Conservation (phyloP, 2,113 vertebrate species). For the Bubo scandiacus region DNA sequence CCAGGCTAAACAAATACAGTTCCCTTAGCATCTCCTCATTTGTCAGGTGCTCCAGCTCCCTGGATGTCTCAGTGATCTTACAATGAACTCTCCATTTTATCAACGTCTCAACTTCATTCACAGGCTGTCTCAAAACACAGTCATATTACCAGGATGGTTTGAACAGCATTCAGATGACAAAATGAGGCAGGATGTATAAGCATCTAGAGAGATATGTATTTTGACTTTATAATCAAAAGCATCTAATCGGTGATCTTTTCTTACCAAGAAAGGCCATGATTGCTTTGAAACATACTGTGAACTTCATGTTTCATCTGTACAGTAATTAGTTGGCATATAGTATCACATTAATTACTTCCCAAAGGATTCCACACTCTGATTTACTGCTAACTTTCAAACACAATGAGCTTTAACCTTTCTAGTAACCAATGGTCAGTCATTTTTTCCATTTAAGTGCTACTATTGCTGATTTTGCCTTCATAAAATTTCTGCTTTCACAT, state of each 20-base stretch:
- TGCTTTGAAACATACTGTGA: constrained; percentile 51
- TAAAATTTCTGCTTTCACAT: background rate
- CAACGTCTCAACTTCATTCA: background rate
- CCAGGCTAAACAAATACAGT: background rate
- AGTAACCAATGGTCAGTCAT: background rate
- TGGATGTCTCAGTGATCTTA: background rate
- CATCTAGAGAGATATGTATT: background rate
- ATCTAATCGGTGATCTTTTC: constrained; percentile 54
- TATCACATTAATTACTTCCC: constrained; percentile 33
- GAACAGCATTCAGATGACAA: background rate
- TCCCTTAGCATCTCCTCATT: background rate
- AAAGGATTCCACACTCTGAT: background rate
- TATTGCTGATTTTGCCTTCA: background rate
- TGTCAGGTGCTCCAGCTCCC: background rate
- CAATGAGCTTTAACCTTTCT: constrained; percentile 10
- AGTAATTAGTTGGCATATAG: constrained; percentile 51
- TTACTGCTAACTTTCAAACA: constrained; percentile 9
- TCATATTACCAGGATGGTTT: background rate
- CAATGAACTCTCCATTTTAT: background rate
- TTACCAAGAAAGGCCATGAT: constrained; percentile 28
- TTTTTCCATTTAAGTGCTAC: background rate
- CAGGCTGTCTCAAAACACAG: background rate
- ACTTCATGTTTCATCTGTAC: background rate
- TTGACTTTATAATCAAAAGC: constrained; percentile 55
- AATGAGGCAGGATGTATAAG: background rate